phyloP scores from a whole-genome alignment of 2,113 vertebrate genomes.

The Ascaphus truei region DNA sequence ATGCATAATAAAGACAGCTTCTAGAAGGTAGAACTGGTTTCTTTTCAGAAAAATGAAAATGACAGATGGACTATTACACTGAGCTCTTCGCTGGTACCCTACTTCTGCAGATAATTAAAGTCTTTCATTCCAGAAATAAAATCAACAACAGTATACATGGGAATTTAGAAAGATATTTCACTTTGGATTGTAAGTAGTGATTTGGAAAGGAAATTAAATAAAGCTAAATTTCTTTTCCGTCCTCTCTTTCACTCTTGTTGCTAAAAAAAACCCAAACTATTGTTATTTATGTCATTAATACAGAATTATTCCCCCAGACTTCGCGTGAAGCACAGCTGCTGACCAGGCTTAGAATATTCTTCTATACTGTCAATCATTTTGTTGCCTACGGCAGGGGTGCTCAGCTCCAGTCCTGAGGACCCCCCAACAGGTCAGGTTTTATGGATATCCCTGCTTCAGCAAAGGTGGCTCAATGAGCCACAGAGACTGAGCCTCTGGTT shows the following conservation, averaged over 20 bases:
- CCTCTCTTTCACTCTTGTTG: slow-evolving; percentile 44
- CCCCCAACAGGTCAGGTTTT: too few relatives aligned
- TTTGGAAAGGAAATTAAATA: slow-evolving; percentile 56
- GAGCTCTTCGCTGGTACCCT: not conserved
- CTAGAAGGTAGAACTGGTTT: slow-evolving; percentile 7
- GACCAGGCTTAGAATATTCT: slow-evolving; percentile 45
- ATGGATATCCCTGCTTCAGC: too few relatives aligned
- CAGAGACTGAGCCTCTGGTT: too few relatives aligned
- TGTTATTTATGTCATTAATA: slow-evolving; percentile 50
- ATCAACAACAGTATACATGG: slow-evolving; percentile 36
- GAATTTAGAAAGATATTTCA: slow-evolving; percentile 40
- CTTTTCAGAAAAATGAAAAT: slow-evolving; percentile 23
- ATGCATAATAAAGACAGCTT: slow-evolving; percentile 8
- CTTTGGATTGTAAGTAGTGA: slow-evolving; percentile 37
- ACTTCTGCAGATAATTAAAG: slow-evolving; percentile 50
- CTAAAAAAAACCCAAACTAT: slow-evolving; percentile 58
- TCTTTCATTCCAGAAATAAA: slow-evolving; percentile 43
- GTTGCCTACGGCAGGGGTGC: slow-evolving; percentile 39
- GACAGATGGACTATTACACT: slow-evolving; percentile 33
- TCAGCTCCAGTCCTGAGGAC: too few relatives aligned
- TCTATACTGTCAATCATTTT: slow-evolving; percentile 53
- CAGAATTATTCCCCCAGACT: slow-evolving; percentile 48
- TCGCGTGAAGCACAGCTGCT: slow-evolving; percentile 48
- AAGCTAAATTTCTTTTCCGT: slow-evolving; percentile 56
- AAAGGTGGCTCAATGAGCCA: too few relatives aligned